These are phyloP conservation scores for Anguilla megastoma DNA, from an alignment of 2,797 vertebrate species.

Conservation along the genomic window DNA sequence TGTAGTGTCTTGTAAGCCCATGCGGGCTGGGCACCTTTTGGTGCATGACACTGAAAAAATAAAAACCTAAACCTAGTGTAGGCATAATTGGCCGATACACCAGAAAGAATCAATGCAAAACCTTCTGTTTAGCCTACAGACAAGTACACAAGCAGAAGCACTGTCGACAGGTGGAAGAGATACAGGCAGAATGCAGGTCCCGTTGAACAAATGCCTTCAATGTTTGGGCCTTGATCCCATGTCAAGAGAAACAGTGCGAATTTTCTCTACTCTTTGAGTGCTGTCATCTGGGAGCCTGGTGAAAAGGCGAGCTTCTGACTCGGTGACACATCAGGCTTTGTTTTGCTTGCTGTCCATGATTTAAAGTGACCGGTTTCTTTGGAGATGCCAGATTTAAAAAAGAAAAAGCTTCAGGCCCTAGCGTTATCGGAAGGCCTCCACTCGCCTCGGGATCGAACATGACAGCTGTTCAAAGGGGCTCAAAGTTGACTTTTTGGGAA, in stretches of 20 bases:
- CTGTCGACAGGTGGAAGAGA: not conserved
- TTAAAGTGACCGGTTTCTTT: conserved; percentile 28
- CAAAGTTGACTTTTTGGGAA: not conserved
- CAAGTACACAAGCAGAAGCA: not conserved
- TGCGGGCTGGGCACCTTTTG: no score
- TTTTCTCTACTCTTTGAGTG: not conserved
- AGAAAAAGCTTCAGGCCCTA: not conserved
- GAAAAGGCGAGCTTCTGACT: conserved; percentile 12
- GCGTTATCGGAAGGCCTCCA: not conserved
- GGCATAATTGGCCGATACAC: not conserved
- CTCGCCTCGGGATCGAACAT: not conserved
- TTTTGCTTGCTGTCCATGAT: conserved; percentile 21
- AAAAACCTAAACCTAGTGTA: not conserved
- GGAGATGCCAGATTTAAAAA: conserved; percentile 17
- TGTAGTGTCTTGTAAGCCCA: no score
- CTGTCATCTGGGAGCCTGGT: conserved; percentile 20
- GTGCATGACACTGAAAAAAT: no score
- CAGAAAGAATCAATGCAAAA: not conserved
- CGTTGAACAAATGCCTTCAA: not conserved
- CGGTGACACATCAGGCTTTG: not conserved
- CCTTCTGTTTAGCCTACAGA: not conserved
- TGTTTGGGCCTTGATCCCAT: not conserved
- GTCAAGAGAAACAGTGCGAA: not conserved
- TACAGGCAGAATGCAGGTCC: not conserved
- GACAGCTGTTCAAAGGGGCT: conserved; percentile 22